A percentile compares a stretch with the other conserved stretches of the same genome.
These are phyloP conservation scores for Lepidurus apus DNA, from an alignment of 1,140 invertebrate genomes.

Conservation along the genomic window DNA sequence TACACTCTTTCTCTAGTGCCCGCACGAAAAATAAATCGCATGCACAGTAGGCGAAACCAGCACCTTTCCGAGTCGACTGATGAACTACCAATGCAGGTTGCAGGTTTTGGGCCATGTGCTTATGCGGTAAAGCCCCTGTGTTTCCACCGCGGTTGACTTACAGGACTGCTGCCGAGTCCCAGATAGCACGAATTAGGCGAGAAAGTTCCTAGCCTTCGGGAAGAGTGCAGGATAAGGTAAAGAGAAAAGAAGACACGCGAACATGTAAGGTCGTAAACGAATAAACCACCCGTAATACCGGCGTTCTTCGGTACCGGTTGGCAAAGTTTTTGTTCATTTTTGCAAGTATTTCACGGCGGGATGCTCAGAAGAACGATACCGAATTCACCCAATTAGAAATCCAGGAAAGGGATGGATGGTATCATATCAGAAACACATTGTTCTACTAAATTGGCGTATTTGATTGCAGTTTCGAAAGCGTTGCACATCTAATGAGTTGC, in stretches of 20 bases:
- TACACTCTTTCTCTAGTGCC: neutral
- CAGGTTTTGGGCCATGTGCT: slow-evolving; percentile 12
- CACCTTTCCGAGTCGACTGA: neutral
- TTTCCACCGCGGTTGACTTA: neutral
- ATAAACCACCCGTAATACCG: neutral
- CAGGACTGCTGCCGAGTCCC: neutral
- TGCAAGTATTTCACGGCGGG: too few relatives aligned
- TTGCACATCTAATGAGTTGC: too few relatives aligned
- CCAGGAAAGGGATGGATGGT: too few relatives aligned
- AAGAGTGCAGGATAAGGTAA: neutral
- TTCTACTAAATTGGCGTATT: too few relatives aligned
- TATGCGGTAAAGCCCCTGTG: slow-evolving; percentile 12
- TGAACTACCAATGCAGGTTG: slow-evolving; percentile 7
- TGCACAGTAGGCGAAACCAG: slow-evolving; percentile 4
- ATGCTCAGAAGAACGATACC: too few relatives aligned
- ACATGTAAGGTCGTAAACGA: neutral
- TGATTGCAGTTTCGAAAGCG: too few relatives aligned
- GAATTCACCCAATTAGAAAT: too few relatives aligned
- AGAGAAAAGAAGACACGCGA: neutral
- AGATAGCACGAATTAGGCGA: neutral
- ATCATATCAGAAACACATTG: too few relatives aligned
- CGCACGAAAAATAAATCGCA: neutral
- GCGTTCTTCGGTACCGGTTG: neutral
- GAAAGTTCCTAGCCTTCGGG: neutral
- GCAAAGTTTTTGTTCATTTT: too few relatives aligned